A percentile compares a stretch with the other conserved stretches of the same genome.
Evolutionary conservation across 2,888 invertebrate genomes (phyloP).

Genomic region (Petrolisthes manimaculis): DNA sequence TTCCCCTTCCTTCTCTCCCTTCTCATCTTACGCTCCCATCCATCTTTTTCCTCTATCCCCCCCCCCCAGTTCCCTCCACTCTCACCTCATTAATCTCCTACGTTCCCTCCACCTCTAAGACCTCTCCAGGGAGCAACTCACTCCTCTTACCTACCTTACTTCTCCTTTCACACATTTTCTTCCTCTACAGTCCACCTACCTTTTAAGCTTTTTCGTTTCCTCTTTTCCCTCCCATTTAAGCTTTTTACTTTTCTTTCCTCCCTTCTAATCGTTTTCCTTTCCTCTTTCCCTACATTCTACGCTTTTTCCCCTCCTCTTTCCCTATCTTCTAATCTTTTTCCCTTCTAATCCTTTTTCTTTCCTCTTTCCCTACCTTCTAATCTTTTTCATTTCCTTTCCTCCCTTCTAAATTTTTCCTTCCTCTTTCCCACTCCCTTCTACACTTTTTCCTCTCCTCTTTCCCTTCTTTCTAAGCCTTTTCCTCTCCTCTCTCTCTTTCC

Average conservation of each 20-base stretch:
- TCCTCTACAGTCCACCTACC: background rate
- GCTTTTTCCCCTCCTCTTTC: background rate
- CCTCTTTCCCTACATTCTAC: background rate
- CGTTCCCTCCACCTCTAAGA: background rate
- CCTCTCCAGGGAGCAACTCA: too few relatives aligned
- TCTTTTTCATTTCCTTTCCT: background rate
- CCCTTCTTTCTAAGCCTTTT: background rate
- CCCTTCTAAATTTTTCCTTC: conserved; percentile 13
- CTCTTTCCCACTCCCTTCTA: background rate
- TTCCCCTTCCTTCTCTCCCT: too few relatives aligned
- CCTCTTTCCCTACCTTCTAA: background rate
- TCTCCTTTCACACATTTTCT: background rate
- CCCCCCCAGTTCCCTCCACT: background rate
- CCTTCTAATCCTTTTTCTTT: background rate
- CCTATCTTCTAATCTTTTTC: conserved; percentile 20
- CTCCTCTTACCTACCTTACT: background rate
- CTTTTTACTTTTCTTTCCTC: background rate
- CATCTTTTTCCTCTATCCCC: background rate
- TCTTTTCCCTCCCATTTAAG: background rate
- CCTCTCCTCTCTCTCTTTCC: background rate
- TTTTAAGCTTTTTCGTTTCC: background rate
- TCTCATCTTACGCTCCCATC: background rate
- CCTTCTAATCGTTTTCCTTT: background rate
- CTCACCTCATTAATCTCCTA: background rate
- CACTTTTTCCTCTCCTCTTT: background rate